phyloP scores from a whole-genome alignment of 2,888 invertebrate genomes.

The Epirrhoe alternata region DNA sequence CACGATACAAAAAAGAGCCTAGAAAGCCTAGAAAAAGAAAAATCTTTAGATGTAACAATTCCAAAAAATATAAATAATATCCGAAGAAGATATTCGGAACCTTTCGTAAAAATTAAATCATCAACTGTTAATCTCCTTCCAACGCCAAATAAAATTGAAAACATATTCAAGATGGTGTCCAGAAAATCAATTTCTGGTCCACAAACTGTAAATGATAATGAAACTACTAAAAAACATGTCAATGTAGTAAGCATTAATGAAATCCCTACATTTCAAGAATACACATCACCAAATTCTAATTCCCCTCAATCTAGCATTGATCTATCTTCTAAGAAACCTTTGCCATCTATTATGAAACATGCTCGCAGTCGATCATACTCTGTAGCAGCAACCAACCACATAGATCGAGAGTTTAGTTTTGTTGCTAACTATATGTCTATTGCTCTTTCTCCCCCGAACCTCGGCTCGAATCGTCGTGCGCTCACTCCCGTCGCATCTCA shows the following conservation, averaged over 20 bases:
- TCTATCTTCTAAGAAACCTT: constrained; percentile 61
- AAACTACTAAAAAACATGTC: constrained; percentile 52
- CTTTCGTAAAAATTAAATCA: constrained; percentile 52
- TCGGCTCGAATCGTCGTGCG: constrained; percentile 78
- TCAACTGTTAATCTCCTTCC: constrained; percentile 44
- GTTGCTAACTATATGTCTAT: constrained; percentile 86
- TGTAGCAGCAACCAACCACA: constrained; percentile 65
- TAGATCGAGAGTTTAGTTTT: constrained; percentile 75
- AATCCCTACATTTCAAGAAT: constrained; percentile 81
- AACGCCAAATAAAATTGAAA: constrained; percentile 56
- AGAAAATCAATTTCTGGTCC: constrained; percentile 35
- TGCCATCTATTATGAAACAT: constrained; percentile 70
- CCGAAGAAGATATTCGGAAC: constrained; percentile 64
- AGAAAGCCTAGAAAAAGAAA: constrained; percentile 29
- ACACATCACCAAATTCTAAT: constrained; percentile 66
- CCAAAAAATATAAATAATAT: constrained; percentile 31
- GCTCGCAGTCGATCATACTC: constrained; percentile 70
- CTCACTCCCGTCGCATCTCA: constrained; percentile 75
- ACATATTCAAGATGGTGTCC: constrained; percentile 63
- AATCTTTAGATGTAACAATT: constrained; percentile 17
- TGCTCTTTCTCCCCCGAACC: constrained; percentile 85
- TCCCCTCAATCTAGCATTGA: constrained; percentile 66
- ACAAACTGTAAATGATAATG: constrained; percentile 13
- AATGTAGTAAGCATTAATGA: constrained; percentile 83
- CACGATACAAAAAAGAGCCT: constrained; percentile 33